Conservation (phyloP, 2,797 vertebrate genomes). For the Xerus rutilus region DNA sequence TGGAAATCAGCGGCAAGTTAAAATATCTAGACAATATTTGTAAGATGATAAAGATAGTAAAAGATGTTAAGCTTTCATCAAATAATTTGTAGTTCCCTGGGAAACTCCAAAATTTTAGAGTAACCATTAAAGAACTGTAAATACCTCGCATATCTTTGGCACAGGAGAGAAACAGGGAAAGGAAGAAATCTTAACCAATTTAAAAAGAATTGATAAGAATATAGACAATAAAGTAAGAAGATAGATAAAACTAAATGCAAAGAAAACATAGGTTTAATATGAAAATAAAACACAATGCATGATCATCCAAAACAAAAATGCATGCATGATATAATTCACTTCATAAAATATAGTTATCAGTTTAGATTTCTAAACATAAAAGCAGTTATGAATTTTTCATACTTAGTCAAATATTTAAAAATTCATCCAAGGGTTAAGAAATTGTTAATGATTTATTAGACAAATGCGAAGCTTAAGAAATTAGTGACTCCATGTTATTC, state of each 20-base stretch:
- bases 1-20: neutral
- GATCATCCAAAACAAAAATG: neutral
- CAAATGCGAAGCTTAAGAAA: neutral
- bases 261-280: neutral
- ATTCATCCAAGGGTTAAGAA: neutral
- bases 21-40: neutral
- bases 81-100: neutral
- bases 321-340: neutral
- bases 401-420: neutral
- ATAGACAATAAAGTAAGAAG: neutral
- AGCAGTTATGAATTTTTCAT: neutral
- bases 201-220: neutral
- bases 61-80: neutral
- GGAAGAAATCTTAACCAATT: neutral
- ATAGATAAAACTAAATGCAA: neutral
- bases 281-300: neutral
- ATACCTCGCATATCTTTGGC: neutral
- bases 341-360: neutral
- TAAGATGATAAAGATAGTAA: neutral
- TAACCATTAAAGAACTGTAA: neutral
- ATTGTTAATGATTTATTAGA: neutral
- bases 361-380: neutral
- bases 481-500: neutral
- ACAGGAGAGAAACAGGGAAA: neutral
- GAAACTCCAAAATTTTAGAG: conserved; percentile 7